phyloP scores from a whole-genome alignment of 1,140 invertebrate species.

The Conus betulinus region DNA sequence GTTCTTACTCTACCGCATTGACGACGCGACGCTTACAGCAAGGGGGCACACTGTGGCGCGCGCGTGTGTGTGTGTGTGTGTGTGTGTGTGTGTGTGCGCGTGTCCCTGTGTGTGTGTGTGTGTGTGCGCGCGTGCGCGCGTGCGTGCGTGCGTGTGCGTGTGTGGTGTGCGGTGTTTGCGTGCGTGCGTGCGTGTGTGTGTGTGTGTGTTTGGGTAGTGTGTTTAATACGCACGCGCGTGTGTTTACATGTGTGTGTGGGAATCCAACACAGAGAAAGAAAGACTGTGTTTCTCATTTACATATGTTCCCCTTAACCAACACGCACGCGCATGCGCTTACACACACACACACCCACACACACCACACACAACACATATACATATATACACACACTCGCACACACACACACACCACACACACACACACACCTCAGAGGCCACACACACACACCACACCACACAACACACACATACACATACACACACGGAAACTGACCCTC shows the following conservation, averaged over 20 bases:
- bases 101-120: background rate
- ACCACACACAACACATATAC: background rate
- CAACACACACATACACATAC: slow-evolving; percentile 5
- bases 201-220: background rate
- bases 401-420: slow-evolving; percentile 25
- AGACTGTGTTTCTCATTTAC: background rate
- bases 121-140: background rate
- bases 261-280: background rate
- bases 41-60: background rate
- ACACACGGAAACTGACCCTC: background rate
- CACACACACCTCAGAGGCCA: slow-evolving; percentile 22
- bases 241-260: background rate
- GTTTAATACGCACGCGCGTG: no score
- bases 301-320: background rate
- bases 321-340: background rate
- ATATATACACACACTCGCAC: background rate
- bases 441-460: background rate
- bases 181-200: background rate
- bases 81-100: background rate
- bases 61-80: background rate
- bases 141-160: background rate
- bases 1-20: no score
- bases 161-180: background rate
- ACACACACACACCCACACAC: background rate
- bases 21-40: no score